Base-by-base conservation (phyloP, 2,888 invertebrate species). In the Plebejus anna region DNA sequence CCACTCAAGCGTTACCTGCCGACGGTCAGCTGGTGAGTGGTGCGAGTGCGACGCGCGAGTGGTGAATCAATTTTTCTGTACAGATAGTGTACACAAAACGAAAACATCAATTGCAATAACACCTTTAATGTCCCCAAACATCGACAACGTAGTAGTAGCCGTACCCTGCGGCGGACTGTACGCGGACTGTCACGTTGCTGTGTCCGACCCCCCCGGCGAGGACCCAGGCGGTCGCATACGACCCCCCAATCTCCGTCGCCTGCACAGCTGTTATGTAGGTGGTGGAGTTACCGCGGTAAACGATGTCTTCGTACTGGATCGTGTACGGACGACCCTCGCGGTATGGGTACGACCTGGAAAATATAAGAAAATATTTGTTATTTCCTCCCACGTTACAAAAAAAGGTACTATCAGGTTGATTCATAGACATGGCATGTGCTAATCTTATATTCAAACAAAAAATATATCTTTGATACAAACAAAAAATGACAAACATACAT, bases 91-190 rank as follows among this genome's bases (percentile, higher is more conserved):
- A n/a, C 59, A 59, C n/a, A 22, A 59, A 59, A 55, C 4, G 55
- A 55, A 59, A 59, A 22, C 16, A 55, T 16, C 16, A 22, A 22
- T 59, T 4, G 6, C 22, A 59, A n/a, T 5, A 16, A 57, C 22
- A 59, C 16, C n/a, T 51, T 81, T 84, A 89, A 51, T 84, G 87
- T 38, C 91, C 91, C 87, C 88, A 91, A 71, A 92, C 82, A 7
- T 88, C 88, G 2, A 91, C 79, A 0, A 82, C 78, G 78, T 90
- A 92, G 78, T 92, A 86, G 76, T 87, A 92, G 0, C 92, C 92
- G 32, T 85, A 87, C 0, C 91, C 88, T 1, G 84, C 82, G 0
- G 84, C 82, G 0, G 90, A 85, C 16, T 88, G 86, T 4, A 88
- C 83, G 28, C 91, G 81, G 1, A 92, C 78, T 0, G 89, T 89